Evolutionary conservation across 2,797 vertebrate species (phyloP).

Genomic region (Chaenodraco wilsoni): DNA sequence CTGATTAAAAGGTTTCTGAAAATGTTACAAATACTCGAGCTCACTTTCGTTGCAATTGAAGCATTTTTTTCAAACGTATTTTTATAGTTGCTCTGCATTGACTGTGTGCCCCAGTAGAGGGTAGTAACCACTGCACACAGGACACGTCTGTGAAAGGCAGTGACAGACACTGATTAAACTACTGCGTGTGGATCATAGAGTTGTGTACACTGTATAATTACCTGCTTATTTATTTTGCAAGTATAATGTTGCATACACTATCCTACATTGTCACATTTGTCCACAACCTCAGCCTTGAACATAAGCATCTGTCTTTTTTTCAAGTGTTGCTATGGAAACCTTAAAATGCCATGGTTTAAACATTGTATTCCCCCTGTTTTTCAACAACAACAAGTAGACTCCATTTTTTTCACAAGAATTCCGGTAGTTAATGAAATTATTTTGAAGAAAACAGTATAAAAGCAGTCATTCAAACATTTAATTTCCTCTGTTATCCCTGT

Average conservation of each 20-base stretch:
- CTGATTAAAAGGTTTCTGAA: not conserved
- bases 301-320: slow-evolving; percentile 27
- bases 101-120: slow-evolving; percentile 50
- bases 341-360: too few species aligned
- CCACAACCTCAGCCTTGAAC: slow-evolving; percentile 24
- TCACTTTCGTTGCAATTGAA: too few species aligned
- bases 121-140: slow-evolving; percentile 44
- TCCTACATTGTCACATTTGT: slow-evolving; percentile 55
- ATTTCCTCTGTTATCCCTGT: too few species aligned
- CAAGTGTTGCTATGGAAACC: too few species aligned
- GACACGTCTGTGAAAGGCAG: not conserved
- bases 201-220: slow-evolving; percentile 3
- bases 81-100: not conserved
- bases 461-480: too few species aligned
- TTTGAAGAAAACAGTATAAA: too few species aligned
- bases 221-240: slow-evolving; percentile 40
- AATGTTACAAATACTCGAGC: not conserved
- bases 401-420: too few species aligned
- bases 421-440: too few species aligned
- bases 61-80: not conserved
- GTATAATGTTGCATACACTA: slow-evolving; percentile 23
- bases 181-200: too few species aligned
- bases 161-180: too few species aligned
- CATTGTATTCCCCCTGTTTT: too few species aligned
- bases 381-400: too few species aligned